Conservation (phyloP, 2,888 invertebrate species). For the Mythimna loreyi region DNA sequence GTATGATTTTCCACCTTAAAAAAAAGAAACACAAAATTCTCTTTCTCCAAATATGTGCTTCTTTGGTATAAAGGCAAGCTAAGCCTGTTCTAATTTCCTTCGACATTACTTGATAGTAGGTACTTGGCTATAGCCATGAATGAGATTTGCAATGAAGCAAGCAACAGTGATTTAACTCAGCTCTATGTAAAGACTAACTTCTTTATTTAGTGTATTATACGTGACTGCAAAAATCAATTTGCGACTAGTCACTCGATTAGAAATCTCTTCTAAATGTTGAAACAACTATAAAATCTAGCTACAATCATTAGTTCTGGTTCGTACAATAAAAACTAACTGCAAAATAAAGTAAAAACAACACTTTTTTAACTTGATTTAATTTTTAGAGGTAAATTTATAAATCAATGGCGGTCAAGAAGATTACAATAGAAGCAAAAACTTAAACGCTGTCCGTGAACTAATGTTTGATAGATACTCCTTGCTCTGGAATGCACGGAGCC, state of each 20-base stretch:
- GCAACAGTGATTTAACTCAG: no score
- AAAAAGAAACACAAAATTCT: no score
- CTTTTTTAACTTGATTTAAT: background rate
- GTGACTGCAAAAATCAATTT: background rate
- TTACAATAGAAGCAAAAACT: background rate
- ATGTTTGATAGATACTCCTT: background rate
- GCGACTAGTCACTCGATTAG: constrained; percentile 15
- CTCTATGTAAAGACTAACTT: background rate
- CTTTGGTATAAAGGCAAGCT: no score
- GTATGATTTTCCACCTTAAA: no score
- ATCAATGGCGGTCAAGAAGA: background rate
- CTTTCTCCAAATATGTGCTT: no score
- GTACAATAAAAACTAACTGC: background rate
- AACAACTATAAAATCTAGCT: constrained; percentile 7
- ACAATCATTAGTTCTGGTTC: constrained; percentile 1
- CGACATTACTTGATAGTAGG: no score
- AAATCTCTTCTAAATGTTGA: constrained; percentile 30
- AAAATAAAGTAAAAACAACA: background rate
- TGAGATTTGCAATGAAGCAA: no score
- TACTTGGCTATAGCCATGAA: no score
- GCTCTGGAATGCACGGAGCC: background rate
- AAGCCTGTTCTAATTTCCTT: no score
- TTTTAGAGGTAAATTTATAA: background rate
- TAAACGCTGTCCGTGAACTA: background rate
- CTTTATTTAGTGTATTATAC: background rate